A percentile compares a stretch with the other conserved stretches of the same genome.
These are phyloP conservation scores for Cheilosia variabilis DNA, from an alignment of 2,888 invertebrate species.

Conservation along the genomic window DNA sequence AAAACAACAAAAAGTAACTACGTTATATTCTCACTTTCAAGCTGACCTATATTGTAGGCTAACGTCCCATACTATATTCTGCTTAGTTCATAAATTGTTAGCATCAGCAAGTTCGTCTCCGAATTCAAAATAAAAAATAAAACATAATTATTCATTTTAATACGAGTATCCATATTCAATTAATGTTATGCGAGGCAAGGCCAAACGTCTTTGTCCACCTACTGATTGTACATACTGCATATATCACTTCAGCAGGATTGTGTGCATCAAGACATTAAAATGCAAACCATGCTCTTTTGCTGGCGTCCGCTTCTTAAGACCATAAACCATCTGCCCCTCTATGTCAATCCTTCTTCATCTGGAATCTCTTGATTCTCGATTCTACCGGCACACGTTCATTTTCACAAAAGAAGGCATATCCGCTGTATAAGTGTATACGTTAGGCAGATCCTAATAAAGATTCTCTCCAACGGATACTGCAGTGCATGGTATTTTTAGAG, in stretches of 20 bases:
- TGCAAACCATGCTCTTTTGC: slow-evolving; percentile 56
- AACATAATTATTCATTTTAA: slow-evolving; percentile 8
- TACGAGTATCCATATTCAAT: slow-evolving; percentile 30
- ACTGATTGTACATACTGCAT: slow-evolving; percentile 8
- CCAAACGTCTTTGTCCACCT: slow-evolving; percentile 42
- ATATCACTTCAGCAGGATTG: slow-evolving; percentile 17
- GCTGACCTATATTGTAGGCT: slow-evolving; percentile 16
- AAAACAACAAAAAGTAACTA: no score
- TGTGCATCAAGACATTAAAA: slow-evolving; percentile 59
- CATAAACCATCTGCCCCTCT: slow-evolving; percentile 63
- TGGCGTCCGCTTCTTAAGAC: slow-evolving; percentile 69
- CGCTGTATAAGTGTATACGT: slow-evolving; percentile 20
- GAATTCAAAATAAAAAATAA: neutral
- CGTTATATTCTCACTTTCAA: neutral
- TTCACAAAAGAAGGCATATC: slow-evolving; percentile 53
- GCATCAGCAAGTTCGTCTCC: neutral
- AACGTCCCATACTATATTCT: neutral
- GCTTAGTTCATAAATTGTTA: neutral
- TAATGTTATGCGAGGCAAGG: slow-evolving; percentile 39
- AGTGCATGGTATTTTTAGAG: slow-evolving; percentile 67
- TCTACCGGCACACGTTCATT: slow-evolving; percentile 52
- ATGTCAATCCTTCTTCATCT: slow-evolving; percentile 63
- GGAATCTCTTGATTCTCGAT: slow-evolving; percentile 50
- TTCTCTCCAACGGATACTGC: slow-evolving; percentile 53
- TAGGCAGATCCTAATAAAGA: slow-evolving; percentile 53